Conservation (phyloP, 2,888 invertebrate species). For the Caradrina clavipalpis region DNA sequence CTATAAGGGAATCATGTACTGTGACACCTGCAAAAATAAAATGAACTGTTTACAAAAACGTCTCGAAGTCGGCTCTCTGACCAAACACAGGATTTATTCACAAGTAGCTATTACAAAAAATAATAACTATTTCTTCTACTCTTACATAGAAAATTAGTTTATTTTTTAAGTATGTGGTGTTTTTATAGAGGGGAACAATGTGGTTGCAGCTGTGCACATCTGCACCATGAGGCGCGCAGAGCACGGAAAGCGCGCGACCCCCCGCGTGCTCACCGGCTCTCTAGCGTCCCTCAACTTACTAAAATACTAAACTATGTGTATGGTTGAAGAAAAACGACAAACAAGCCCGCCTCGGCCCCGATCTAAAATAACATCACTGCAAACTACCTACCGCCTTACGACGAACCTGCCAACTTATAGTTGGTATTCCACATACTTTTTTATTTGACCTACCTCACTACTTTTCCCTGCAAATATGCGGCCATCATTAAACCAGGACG, state of each 20-base stretch:
- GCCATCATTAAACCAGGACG: not conserved
- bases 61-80: not conserved
- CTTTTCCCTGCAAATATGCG: not conserved
- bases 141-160: not conserved
- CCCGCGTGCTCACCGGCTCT: slow-evolving; percentile 18
- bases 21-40: slow-evolving; percentile 79
- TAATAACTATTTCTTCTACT: not conserved
- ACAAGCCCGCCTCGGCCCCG: slow-evolving; percentile 75
- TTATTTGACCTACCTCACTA: slow-evolving; percentile 21
- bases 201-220: slow-evolving; percentile 18
- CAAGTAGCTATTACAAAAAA: too few species aligned
- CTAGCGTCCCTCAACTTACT: slow-evolving; percentile 53
- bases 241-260: slow-evolving; percentile 1
- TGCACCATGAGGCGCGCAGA: slow-evolving; percentile 46
- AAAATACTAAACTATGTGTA: slow-evolving; percentile 68
- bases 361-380: slow-evolving; percentile 81
- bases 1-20: slow-evolving; percentile 83
- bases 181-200: slow-evolving; percentile 21
- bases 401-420: slow-evolving; percentile 70
- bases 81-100: too few species aligned
- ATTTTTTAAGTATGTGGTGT: slow-evolving; percentile 12
- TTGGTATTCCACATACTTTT: slow-evolving; percentile 58
- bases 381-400: slow-evolving; percentile 65
- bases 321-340: slow-evolving; percentile 74
- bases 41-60: not conserved